phyloP scores from a whole-genome alignment of 2,888 invertebrate genomes.

The Sipha maydis region DNA sequence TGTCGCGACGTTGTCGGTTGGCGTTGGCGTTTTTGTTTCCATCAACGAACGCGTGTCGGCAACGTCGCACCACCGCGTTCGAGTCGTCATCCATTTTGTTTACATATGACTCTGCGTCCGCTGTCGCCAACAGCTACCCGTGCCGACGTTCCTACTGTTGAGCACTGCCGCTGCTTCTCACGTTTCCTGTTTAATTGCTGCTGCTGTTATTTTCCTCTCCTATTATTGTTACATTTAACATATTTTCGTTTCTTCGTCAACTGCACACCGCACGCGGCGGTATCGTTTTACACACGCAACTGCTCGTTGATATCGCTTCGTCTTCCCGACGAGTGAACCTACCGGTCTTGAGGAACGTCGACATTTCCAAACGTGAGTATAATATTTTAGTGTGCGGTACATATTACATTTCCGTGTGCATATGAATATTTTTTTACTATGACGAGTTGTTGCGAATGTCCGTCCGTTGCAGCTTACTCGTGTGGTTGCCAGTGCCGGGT shows the following conservation, averaged over 20 bases:
- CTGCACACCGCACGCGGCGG: not conserved
- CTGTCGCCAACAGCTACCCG: not conserved
- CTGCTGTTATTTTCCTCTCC: not conserved
- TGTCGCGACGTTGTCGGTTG: slow-evolving; percentile 30
- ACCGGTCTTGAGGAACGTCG: not conserved
- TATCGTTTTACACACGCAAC: not conserved
- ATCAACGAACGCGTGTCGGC: not conserved
- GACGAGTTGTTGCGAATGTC: too few relatives aligned
- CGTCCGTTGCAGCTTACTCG: too few relatives aligned
- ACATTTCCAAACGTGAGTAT: not conserved
- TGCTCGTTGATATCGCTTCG: not conserved
- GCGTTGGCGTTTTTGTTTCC: slow-evolving; percentile 33
- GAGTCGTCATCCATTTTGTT: slow-evolving; percentile 60
- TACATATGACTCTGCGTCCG: not conserved
- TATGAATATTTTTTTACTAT: too few relatives aligned
- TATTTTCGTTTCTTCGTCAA: not conserved
- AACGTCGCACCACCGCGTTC: slow-evolving; percentile 29
- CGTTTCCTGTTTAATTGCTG: not conserved
- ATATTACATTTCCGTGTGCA: too few relatives aligned
- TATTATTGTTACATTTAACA: not conserved
- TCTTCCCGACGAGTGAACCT: not conserved
- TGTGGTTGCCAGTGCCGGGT: too few relatives aligned
- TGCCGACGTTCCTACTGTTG: not conserved
- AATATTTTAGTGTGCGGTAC: too few relatives aligned
- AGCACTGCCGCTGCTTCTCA: not conserved